These are phyloP conservation scores for Diachasma alloeum DNA, from an alignment of 1,140 invertebrate species.

Conservation along the genomic window DNA sequence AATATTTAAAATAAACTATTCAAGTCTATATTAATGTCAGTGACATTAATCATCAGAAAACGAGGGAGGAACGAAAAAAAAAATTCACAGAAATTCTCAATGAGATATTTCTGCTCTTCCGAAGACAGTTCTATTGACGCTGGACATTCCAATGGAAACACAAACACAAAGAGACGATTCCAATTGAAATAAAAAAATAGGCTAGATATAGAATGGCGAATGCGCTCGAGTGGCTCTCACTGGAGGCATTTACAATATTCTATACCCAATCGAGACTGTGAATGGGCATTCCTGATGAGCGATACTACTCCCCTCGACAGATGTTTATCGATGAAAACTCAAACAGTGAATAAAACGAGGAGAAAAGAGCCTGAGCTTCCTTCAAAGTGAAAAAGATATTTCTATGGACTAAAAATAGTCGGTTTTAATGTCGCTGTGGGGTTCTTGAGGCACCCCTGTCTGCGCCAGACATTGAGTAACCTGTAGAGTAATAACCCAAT, in stretches of 20 bases:
- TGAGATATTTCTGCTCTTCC: no score
- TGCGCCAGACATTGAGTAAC: background rate
- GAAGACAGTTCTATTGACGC: no score
- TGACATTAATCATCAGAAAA: no score
- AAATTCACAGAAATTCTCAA: no score
- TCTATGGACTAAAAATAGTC: background rate
- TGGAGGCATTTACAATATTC: background rate
- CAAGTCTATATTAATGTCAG: no score
- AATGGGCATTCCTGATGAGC: background rate
- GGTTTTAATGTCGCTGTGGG: no score
- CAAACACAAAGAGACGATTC: background rate
- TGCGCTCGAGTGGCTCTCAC: background rate
- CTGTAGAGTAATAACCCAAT: conserved; percentile 11
- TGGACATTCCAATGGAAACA: background rate
- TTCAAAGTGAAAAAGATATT: background rate
- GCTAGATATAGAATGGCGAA: background rate
- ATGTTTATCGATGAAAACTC: background rate
- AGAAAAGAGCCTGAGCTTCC: background rate
- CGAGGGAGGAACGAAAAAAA: no score
- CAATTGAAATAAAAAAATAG: background rate
- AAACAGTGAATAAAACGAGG: background rate
- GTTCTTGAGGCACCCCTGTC: background rate
- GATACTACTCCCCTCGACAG: background rate
- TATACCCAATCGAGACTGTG: background rate
- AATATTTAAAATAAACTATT: no score